Evolutionary conservation across 2,113 vertebrate genomes (phyloP).

Genomic region (Macrotis lagotis): DNA sequence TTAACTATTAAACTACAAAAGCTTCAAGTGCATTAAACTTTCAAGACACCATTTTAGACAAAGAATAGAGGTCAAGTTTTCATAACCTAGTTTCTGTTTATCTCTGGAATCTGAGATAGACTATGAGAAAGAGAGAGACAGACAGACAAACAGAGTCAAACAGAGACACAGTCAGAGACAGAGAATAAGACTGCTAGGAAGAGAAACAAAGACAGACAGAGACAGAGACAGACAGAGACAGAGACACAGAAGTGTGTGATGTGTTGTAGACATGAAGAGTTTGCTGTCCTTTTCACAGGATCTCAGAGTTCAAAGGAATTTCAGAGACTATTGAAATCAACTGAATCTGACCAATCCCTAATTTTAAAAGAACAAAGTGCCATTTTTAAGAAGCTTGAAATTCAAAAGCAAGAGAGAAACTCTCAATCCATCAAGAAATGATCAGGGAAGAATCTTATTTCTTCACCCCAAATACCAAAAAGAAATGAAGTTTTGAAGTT

Average conservation of each 20-base stretch:
- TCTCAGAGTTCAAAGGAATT: background rate
- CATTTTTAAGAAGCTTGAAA: background rate
- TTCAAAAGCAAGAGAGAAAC: background rate
- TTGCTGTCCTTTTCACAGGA: background rate
- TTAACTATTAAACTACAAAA: background rate
- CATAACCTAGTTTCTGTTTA: background rate
- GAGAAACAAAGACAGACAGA: too few relatives aligned
- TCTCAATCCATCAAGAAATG: too few relatives aligned
- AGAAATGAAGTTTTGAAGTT: background rate
- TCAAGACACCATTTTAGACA: background rate
- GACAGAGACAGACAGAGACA: too few relatives aligned
- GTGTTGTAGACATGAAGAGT: background rate
- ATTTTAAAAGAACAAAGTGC: background rate
- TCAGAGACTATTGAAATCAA: background rate
- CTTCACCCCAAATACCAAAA: background rate
- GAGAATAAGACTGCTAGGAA: too few relatives aligned
- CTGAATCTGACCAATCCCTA: background rate
- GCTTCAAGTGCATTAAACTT: background rate
- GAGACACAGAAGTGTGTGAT: too few relatives aligned
- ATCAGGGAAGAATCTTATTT: background rate
- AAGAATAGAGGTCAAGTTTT: background rate
- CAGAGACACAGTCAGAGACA: too few relatives aligned
- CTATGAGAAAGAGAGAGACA: background rate
- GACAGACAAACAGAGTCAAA: too few relatives aligned
- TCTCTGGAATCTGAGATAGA: background rate